Evolutionary conservation across 2,797 vertebrate genomes (phyloP).

Genomic region (Limnodromus scolopaceus): DNA sequence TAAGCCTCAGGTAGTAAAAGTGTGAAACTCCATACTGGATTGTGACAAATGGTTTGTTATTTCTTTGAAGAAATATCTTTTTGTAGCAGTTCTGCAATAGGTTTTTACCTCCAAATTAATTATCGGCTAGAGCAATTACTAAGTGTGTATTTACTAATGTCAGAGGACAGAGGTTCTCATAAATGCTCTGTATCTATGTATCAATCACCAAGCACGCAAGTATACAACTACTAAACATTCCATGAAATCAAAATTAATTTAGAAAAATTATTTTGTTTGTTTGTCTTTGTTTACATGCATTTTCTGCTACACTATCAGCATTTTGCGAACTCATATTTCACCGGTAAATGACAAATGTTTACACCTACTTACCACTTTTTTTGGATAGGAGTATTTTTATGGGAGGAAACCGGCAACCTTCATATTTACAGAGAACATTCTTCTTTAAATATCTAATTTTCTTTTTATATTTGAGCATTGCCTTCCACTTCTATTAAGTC

Average conservation of each 20-base stretch:
- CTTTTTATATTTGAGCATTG: background rate
- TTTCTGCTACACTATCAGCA: background rate
- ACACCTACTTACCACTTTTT: background rate
- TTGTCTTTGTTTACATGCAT: background rate
- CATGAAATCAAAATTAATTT: background rate
- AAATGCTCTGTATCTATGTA: background rate
- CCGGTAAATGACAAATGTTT: background rate
- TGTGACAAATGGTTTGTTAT: background rate
- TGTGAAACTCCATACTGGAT: background rate
- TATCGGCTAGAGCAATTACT: background rate
- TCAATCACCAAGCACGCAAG: background rate
- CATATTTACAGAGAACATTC: background rate
- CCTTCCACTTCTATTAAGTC: background rate
- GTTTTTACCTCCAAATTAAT: background rate
- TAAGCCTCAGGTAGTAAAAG: background rate
- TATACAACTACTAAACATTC: background rate
- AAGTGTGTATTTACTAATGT: background rate
- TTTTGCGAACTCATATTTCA: background rate
- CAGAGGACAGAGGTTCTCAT: background rate
- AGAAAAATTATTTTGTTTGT: background rate
- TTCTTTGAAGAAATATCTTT: background rate
- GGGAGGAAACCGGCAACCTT: background rate
- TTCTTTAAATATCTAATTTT: background rate
- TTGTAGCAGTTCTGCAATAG: background rate
- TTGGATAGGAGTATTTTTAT: background rate